A percentile compares a stretch with the other conserved stretches of the same genome.
phyloP scores from a whole-genome alignment of 2,113 vertebrate genomes.

The Sinocyclocheilus rhinocerous region DNA sequence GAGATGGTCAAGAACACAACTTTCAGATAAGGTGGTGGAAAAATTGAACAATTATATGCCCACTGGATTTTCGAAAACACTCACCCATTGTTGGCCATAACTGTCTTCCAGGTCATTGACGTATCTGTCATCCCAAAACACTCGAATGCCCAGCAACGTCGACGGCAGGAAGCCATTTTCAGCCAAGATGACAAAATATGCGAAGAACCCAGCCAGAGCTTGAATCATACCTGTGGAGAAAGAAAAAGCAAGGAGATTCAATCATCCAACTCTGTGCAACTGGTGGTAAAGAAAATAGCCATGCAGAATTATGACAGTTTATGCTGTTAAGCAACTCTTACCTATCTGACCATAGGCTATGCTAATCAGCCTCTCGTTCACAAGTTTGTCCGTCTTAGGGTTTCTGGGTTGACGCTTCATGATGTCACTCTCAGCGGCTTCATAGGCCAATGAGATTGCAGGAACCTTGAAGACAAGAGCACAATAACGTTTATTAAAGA shows the following conservation, averaged over 20 bases:
- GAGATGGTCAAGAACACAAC: background rate
- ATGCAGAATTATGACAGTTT: background rate
- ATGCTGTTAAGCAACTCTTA: conserved; percentile 51
- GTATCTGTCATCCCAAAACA: conserved; percentile 90
- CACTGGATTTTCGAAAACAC: conserved; percentile 46
- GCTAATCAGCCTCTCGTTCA: conserved; percentile 86
- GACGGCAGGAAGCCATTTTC: conserved; percentile 92
- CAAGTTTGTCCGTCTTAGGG: conserved; percentile 83
- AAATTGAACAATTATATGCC: background rate
- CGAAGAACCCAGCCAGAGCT: conserved; percentile 91
- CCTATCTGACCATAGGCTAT: conserved; percentile 88
- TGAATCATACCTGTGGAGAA: conserved; percentile 87
- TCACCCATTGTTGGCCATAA: conserved; percentile 93
- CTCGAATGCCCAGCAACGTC: conserved; percentile 85
- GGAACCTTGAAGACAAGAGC: conserved; percentile 74
- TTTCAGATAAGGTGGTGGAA: background rate
- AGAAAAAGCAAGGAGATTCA: background rate
- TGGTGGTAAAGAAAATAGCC: background rate
- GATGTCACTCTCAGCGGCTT: conserved; percentile 88
- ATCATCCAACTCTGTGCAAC: background rate
- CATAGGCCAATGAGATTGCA: conserved; percentile 85
- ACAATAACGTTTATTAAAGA: background rate
- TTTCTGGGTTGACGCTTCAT: conserved; percentile 88
- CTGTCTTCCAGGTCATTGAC: conserved; percentile 86
- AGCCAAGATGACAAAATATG: conserved; percentile 95